phyloP scores from a whole-genome alignment of 2,888 invertebrate genomes.

The Homarus gammarus region DNA sequence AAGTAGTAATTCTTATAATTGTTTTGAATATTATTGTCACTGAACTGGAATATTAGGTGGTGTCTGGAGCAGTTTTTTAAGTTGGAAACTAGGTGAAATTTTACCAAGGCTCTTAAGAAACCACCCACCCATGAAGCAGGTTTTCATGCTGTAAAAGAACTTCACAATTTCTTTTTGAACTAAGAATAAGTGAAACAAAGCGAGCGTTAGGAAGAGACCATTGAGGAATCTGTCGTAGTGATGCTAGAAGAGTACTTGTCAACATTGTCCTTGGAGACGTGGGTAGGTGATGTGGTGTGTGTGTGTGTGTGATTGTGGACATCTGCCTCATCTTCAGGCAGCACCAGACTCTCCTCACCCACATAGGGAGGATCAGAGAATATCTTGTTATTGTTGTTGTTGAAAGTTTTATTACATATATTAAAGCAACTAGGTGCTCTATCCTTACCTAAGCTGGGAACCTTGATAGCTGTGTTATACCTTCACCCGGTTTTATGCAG shows the following conservation, averaged over 20 bases:
- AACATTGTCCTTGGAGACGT: background rate
- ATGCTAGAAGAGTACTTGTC: background rate
- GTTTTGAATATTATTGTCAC: too few species aligned
- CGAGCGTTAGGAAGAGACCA: background rate
- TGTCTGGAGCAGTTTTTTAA: too few species aligned
- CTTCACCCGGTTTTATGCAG: background rate
- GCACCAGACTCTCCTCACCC: background rate
- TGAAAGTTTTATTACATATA: slow-evolving; percentile 11
- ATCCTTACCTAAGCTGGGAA: slow-evolving; percentile 6
- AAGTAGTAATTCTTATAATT: too few species aligned
- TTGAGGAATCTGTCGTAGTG: background rate
- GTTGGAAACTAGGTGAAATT: too few species aligned
- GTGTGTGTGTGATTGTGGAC: background rate
- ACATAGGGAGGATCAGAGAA: background rate
- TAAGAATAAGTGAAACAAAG: background rate
- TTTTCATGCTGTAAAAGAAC: too few species aligned
- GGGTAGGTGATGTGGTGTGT: slow-evolving; percentile 6
- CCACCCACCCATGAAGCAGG: too few species aligned
- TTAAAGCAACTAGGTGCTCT: slow-evolving; percentile 6
- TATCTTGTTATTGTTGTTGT: slow-evolving; percentile 21
- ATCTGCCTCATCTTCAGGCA: background rate
- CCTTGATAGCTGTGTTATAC: background rate
- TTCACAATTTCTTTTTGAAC: too few species aligned
- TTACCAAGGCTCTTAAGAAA: too few species aligned
- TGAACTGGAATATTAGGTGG: too few species aligned